Base-by-base conservation (phyloP, 1,140 invertebrate genomes). In the Sminthurides bifidus region DNA sequence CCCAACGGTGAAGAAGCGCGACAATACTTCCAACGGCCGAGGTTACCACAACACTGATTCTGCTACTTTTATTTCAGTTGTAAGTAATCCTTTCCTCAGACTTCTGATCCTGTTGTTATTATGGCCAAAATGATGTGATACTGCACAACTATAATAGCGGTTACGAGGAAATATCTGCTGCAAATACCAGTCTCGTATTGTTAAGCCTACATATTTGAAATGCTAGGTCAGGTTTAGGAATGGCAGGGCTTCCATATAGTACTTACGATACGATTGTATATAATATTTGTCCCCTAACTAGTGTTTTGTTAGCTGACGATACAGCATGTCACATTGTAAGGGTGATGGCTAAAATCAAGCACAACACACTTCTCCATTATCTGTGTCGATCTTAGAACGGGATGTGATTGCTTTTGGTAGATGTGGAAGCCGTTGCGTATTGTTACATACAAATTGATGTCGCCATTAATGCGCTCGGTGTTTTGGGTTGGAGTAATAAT, bases 21-120 rank as follows among this genome's bases (percentile, higher is more conserved):
- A 63, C 19, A 64, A 61, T 49, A 41, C 52, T 38, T 52, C 59
- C 38, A 61, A 63, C 30, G 52, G 56, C 31, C 17, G 37, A 27
- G 56, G 60, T 33, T 29, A 61, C 17, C 52, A 51, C 21, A 58
- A 48, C 40, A 58, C 41, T n/a, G 58, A 65, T 33, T 52, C 62
- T 24, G 81, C 80, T 54, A 84, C 81, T 54, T 84, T 81, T 61
- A 78, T 82, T 24, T 82, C 82, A 54, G 82, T 84, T 73, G 82
- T 84, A 75, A 81, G 80, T 76, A 19, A 14, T 44, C 26, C 6
- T 54, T n/a, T 61, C 40, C 45, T 66, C 17, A 50, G 58, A 37
- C 30, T 26, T 38, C 50, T 56, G 49, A 52, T 54, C 37, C 40
- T 50, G 50, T 55, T 14, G 6, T 44, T 44, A 14, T 24, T 23